Evolutionary conservation across 1,140 invertebrate species (phyloP).

Genomic region (Drosophila orosa): DNA sequence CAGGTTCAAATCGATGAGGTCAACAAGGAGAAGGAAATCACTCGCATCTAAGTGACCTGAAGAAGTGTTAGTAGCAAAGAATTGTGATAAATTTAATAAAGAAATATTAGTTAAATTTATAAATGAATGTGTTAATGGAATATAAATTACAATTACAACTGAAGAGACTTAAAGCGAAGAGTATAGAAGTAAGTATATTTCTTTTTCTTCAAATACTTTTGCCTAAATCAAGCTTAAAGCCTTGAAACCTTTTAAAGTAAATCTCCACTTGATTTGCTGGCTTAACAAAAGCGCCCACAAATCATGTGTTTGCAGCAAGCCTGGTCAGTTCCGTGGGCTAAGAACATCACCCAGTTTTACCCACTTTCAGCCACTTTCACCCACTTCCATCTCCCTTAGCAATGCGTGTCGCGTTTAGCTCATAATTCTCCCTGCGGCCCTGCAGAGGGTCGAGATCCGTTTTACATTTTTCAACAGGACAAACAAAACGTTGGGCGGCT

Average conservation of each 20-base stretch:
- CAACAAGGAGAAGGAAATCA: conserved; percentile 39
- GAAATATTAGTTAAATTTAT: conserved; percentile 38
- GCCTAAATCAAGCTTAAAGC: conserved; percentile 29
- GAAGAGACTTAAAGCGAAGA: background rate
- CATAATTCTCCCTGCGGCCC: conserved; percentile 64
- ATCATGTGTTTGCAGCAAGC: conserved; percentile 45
- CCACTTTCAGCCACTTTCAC: background rate
- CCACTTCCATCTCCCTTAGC: background rate
- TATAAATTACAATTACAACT: background rate
- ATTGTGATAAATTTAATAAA: conserved; percentile 80
- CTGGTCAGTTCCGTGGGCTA: conserved; percentile 3
- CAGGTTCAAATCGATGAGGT: conserved; percentile 68
- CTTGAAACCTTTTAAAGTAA: conserved; percentile 19
- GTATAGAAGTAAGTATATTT: background rate
- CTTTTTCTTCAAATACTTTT: background rate
- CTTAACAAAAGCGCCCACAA: conserved; percentile 58
- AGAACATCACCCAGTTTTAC: background rate
- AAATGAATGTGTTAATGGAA: background rate
- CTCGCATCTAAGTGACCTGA: conserved; percentile 14
- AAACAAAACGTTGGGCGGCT: conserved; percentile 66
- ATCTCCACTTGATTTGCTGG: conserved; percentile 55
- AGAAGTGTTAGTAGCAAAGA: conserved; percentile 42
- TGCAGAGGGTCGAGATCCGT: conserved; percentile 21
- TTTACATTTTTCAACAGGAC: conserved; percentile 70
- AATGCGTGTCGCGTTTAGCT: conserved; percentile 73